Conservation (phyloP, 2,888 invertebrate species). For the Neuroscelio doddi region DNA sequence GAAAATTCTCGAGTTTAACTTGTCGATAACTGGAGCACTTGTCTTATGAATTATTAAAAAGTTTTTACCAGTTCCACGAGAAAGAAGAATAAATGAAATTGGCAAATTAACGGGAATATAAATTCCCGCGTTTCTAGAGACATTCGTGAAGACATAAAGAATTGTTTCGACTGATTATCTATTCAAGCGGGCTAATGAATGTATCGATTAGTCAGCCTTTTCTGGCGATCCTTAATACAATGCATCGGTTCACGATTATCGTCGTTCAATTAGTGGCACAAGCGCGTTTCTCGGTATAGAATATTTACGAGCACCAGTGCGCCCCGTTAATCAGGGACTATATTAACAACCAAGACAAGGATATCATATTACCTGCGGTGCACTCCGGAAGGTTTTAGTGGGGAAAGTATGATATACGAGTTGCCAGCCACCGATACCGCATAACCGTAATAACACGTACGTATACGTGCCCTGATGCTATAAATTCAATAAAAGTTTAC, state of each 20-base stretch:
- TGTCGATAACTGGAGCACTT: too few species aligned
- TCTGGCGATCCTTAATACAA: constrained; percentile 25
- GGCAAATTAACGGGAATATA: too few species aligned
- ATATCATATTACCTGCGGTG: constrained; percentile 31
- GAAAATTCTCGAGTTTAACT: too few species aligned
- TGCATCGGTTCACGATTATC: constrained; percentile 34
- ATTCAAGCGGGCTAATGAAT: neutral
- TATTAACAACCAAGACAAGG: constrained; percentile 44
- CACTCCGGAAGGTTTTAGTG: constrained; percentile 29
- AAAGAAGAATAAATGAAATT: too few species aligned
- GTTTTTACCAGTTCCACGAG: too few species aligned
- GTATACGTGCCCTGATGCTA: too few species aligned
- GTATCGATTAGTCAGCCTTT: constrained; percentile 30
- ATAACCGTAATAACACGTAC: constrained; percentile 18
- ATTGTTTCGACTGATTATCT: constrained; percentile 13
- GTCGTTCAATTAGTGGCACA: constrained; percentile 42
- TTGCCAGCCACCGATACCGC: constrained; percentile 18
- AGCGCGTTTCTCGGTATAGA: constrained; percentile 26
- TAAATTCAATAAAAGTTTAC: constrained; percentile 34
- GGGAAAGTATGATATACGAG: constrained; percentile 23
- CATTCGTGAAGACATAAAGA: too few species aligned
- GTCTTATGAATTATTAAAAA: too few species aligned
- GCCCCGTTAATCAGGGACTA: constrained; percentile 43
- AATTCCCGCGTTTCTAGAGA: too few species aligned
- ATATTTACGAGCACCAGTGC: constrained; percentile 39